Evolutionary conservation across 1,140 invertebrate species (phyloP).

Genomic region (Choristoneura fumiferana): DNA sequence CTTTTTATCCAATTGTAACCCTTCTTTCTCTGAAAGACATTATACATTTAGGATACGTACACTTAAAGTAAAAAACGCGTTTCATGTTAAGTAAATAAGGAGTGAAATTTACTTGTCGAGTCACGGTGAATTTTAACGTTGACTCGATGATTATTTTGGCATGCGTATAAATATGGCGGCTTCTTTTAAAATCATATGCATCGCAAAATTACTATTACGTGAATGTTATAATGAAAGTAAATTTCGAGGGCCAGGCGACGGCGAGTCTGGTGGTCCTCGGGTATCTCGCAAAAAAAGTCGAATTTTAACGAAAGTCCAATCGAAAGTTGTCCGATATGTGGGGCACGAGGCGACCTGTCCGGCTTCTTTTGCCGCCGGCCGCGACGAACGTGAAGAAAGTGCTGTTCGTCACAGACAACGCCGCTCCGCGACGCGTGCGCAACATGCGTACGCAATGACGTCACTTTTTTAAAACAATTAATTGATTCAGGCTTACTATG

Average conservation of each 20-base stretch:
- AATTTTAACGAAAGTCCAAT: slow-evolving; percentile 66
- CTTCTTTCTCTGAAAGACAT: too few species aligned
- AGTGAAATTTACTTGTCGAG: too few species aligned
- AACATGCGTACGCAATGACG: slow-evolving; percentile 22
- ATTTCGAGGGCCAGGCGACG: slow-evolving; percentile 40
- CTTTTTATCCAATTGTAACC: too few species aligned
- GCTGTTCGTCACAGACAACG: slow-evolving; percentile 20
- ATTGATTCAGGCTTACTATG: too few species aligned
- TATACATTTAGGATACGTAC: too few species aligned
- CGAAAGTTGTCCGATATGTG: slow-evolving; percentile 76
- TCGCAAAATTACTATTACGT: slow-evolving; percentile 20
- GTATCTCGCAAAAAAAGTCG: slow-evolving; percentile 42
- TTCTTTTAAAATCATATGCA: not conserved
- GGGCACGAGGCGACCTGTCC: slow-evolving; percentile 58
- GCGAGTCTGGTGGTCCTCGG: slow-evolving; percentile 43
- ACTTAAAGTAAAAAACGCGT: too few species aligned
- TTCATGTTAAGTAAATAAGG: too few species aligned
- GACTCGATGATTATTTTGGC: not conserved
- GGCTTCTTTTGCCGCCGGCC: slow-evolving; percentile 46
- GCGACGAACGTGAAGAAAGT: slow-evolving; percentile 38
- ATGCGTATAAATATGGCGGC: not conserved
- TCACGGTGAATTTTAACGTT: too few species aligned
- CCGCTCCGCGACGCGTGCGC: slow-evolving; percentile 7
- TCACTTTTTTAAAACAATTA: too few species aligned
- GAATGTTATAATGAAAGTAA: slow-evolving; percentile 36